Evolutionary conservation across 2,113 vertebrate genomes (phyloP).

Genomic region (Cephalopterus ornatus): DNA sequence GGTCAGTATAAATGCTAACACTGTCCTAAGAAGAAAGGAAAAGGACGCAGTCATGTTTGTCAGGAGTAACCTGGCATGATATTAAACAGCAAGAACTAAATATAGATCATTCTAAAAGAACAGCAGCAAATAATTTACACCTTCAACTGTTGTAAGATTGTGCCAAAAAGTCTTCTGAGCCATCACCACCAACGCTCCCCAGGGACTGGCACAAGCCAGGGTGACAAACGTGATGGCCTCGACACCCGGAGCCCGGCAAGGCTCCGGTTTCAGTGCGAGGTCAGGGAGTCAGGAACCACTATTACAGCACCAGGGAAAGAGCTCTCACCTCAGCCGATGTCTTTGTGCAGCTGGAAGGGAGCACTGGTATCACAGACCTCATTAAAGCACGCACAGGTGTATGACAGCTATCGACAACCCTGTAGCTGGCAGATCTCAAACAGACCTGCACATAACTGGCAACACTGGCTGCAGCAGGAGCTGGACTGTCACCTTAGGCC

Average conservation of each 20-base stretch:
- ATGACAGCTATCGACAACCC: background rate
- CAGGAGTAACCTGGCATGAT: background rate
- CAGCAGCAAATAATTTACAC: background rate
- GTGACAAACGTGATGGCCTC: background rate
- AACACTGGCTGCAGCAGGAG: background rate
- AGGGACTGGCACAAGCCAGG: background rate
- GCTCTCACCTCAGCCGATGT: background rate
- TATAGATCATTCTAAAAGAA: background rate
- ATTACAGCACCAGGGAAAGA: background rate
- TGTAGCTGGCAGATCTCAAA: background rate
- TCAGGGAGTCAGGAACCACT: background rate
- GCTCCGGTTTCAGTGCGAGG: background rate
- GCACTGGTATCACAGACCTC: background rate
- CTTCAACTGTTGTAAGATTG: fast-evolving
- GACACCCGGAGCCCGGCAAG: background rate
- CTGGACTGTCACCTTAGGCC: background rate
- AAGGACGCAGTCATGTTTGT: fast-evolving
- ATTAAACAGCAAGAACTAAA: constrained; percentile 8
- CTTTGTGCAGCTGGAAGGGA: background rate
- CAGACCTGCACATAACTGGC: background rate
- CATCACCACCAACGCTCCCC: fast-evolving
- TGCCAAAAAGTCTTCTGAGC: background rate
- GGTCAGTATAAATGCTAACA: background rate
- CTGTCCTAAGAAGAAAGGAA: background rate
- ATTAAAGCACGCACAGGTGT: background rate